phyloP scores from a whole-genome alignment of 2,797 vertebrate species.

The Glyptemys insculpta region DNA sequence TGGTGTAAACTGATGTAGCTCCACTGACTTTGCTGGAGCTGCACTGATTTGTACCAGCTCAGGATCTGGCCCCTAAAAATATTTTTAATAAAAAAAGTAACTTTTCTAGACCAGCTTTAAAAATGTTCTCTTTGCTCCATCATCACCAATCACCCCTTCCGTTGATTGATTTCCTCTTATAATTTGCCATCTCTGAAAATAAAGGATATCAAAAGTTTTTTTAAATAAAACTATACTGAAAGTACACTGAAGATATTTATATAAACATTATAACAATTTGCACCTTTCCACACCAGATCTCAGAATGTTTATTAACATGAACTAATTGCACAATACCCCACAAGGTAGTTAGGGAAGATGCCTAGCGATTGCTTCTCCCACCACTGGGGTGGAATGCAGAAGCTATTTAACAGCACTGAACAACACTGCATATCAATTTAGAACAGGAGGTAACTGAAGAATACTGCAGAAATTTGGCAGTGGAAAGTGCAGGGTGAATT shows the following conservation, averaged over 20 bases:
- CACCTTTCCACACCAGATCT: conserved; percentile 51
- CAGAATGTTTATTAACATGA: conserved; percentile 1
- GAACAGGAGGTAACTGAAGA: background rate
- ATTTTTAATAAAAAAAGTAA: conserved; percentile 30
- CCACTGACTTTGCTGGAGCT: conserved; percentile 30
- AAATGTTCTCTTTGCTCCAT: conserved; percentile 29
- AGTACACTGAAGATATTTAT: background rate
- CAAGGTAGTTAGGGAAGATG: background rate
- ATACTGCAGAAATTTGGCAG: background rate
- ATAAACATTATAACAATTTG: conserved; percentile 63
- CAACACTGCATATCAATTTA: too few species aligned
- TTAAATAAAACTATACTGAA: background rate
- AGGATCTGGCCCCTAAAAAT: conserved; percentile 16
- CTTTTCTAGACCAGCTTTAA: background rate
- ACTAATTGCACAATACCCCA: conserved; percentile 12
- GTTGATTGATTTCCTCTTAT: conserved; percentile 15
- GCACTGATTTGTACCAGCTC: conserved; percentile 29
- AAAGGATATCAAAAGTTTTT: conserved; percentile 2
- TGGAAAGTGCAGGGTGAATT: conserved; percentile 46
- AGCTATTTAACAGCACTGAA: too few species aligned
- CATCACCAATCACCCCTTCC: conserved; percentile 23
- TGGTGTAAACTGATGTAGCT: conserved; percentile 49
- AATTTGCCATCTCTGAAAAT: conserved; percentile 56
- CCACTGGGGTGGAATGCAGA: background rate
- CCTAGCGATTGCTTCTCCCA: accelerated